Base-by-base conservation (phyloP, 2,113 vertebrate species). In the Macrotus californicus region DNA sequence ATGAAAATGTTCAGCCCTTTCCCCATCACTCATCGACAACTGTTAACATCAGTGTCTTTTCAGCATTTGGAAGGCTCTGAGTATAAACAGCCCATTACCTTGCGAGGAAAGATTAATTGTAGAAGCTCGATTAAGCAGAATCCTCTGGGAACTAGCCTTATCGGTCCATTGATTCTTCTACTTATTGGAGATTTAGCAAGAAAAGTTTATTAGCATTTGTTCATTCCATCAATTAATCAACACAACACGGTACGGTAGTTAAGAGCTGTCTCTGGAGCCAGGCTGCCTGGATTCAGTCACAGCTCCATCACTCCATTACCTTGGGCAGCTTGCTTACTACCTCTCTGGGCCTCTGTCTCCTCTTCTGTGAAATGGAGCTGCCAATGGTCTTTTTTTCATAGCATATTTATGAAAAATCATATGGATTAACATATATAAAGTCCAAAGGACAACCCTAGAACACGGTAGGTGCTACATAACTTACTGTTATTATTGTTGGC, bases 1-100 rank as follows among this genome's bases (percentile, higher is more conserved):
- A 96, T 96, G 72, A 96, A 97, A 97, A 95, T 92, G 90, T 86
- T 95, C 96, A 94, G 76, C 43, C 50, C 93, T 88, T 94, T 89
- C 81, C 61, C 41, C 59, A 73, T 73, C 72, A 92, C 84, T 95
- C 86, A 95, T 92, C 91, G 94, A 54, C 81, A 95, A 64, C 86
- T 66, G 94, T 95, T 93, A 94, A 88, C 86, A 90, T 95, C 92
- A 94, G 87, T 70, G 84, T 89, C 88, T 94, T 95, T 39, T 92
- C 93, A 80, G 88, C 92, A 10, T 73, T 67, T 75, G 85, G 77
- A 92, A 94, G 52, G 36, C 81, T 70, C 36, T 66, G 48, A 79
- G 72, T 82, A 46, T 88, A 82, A 95, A 96, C 43, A 97, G 84
- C 76, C 84, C 92, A 93, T 91, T 95, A 83, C 93, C 80, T 94